Percentiles rank a stretch among this genome's conserved stretches.
Evolutionary conservation across 2,888 invertebrate species (phyloP).

Genomic region (Nephrotoma appendiculata): DNA sequence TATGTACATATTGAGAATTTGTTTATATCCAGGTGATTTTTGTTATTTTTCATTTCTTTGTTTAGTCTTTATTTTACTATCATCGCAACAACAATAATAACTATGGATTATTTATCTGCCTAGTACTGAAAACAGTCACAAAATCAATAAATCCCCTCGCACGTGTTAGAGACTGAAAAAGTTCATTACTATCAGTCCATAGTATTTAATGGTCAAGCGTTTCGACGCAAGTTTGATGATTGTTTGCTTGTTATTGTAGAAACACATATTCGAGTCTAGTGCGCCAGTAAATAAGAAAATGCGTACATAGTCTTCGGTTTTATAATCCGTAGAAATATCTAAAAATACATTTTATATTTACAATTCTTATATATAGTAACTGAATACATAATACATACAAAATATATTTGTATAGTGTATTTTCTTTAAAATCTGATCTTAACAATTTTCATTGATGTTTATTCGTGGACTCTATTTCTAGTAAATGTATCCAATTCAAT

Average conservation of each 20-base stretch:
- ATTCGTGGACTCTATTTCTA: neutral
- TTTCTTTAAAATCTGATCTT: neutral
- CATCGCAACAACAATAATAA: too few species aligned
- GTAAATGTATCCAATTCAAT: neutral
- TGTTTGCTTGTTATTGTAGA: neutral
- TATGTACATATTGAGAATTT: too few species aligned
- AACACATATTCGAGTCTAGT: neutral
- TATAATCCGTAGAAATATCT: neutral
- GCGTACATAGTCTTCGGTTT: neutral
- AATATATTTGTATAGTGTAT: neutral
- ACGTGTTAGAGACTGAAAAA: too few species aligned
- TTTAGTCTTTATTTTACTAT: too few species aligned
- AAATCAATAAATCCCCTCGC: too few species aligned
- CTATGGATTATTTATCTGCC: too few species aligned
- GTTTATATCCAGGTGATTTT: too few species aligned
- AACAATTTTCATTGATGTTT: neutral
- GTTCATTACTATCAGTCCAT: too few species aligned
- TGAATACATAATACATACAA: neutral
- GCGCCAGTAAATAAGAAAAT: neutral
- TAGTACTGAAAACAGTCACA: too few species aligned
- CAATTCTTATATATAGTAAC: neutral
- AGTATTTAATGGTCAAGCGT: too few species aligned
- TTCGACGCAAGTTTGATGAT: neutral
- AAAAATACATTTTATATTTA: neutral
- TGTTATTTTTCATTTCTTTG: too few species aligned